A percentile compares a stretch with the other conserved stretches of the same genome.
These are phyloP conservation scores for Globicephala melas DNA, from an alignment of 2,113 vertebrate species.

Conservation along the genomic window DNA sequence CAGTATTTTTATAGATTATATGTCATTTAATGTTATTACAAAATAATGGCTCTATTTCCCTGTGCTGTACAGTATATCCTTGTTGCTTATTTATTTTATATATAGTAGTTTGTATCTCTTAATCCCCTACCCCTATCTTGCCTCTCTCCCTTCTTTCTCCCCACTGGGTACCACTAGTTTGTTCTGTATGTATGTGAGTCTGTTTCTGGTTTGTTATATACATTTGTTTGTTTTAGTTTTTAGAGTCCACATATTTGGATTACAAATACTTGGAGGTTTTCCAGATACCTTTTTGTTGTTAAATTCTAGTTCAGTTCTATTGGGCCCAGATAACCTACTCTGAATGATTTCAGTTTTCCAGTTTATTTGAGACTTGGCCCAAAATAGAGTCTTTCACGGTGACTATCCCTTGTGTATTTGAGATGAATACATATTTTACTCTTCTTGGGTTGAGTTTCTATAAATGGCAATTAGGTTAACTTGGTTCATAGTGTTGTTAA, in stretches of 20 bases:
- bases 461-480: neutral
- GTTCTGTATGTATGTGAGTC: neutral
- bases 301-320: neutral
- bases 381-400: neutral
- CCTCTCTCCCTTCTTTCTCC: neutral
- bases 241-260: neutral
- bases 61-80: neutral
- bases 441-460: neutral
- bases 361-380: neutral
- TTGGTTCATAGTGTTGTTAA: neutral
- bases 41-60: neutral
- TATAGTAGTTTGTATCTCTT: neutral
- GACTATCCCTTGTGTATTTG: neutral
- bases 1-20: neutral
- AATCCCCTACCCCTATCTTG: neutral
- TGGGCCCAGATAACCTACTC: neutral
- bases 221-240: neutral
- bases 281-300: neutral
- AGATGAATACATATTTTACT: neutral
- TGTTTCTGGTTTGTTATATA: neutral
- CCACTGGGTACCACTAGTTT: neutral
- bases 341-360: neutral
- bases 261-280: neutral
- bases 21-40: neutral
- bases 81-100: neutral